These are phyloP conservation scores for Ganaspis sp. DNA, from an alignment of 1,140 invertebrate genomes.

Conservation along the genomic window DNA sequence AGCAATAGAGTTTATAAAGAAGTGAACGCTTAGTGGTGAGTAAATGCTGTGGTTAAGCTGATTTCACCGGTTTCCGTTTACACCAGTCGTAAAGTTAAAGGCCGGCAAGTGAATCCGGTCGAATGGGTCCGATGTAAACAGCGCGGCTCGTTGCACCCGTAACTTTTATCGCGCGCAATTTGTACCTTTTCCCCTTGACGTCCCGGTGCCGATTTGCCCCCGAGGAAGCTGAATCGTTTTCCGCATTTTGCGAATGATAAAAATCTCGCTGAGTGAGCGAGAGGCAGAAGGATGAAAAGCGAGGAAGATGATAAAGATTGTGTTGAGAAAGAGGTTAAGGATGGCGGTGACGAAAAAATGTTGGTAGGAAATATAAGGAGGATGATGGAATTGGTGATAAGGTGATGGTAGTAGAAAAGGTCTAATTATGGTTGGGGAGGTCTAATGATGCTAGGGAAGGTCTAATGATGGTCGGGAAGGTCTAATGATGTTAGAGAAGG, in stretches of 20 bases:
- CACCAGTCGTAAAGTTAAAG: constrained; percentile 25
- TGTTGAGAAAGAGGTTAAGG: not conserved
- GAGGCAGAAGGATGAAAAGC: too few relatives aligned
- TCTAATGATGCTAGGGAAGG: too few relatives aligned
- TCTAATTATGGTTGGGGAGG: too few relatives aligned
- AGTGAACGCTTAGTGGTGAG: constrained; percentile 6
- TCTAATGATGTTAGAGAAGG: too few relatives aligned
- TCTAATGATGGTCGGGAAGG: too few relatives aligned
- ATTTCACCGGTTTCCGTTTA: constrained; percentile 26
- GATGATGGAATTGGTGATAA: too few relatives aligned
- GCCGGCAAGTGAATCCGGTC: constrained; percentile 14
- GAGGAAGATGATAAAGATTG: not conserved
- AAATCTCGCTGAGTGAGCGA: not conserved
- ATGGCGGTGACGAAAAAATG: not conserved
- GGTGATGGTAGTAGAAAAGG: too few relatives aligned
- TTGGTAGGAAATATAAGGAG: not conserved
- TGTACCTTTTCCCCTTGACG: not conserved
- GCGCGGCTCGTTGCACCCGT: constrained; percentile 15
- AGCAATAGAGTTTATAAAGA: constrained; percentile 17
- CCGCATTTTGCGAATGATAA: not conserved
- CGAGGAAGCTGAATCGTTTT: not conserved
- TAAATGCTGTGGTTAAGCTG: constrained; percentile 25
- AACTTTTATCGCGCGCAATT: constrained; percentile 16
- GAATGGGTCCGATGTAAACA: constrained; percentile 22
- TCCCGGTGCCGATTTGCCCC: not conserved